Percentiles rank a stretch among this genome's conserved stretches.
These are phyloP conservation scores for Zelostemma sp. DNA, from an alignment of 1,140 invertebrate species.

Conservation along the genomic window DNA sequence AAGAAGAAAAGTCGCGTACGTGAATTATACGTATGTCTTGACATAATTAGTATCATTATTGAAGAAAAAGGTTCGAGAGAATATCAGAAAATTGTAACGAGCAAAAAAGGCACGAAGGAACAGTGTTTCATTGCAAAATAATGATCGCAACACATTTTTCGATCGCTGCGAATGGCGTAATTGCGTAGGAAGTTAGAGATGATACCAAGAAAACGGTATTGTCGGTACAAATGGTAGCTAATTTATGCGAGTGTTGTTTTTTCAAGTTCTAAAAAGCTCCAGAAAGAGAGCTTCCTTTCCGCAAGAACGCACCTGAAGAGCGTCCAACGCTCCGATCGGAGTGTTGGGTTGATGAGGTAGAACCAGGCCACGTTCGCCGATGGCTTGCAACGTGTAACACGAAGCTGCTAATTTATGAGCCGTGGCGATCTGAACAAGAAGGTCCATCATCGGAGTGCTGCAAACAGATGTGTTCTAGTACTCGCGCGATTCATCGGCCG, in stretches of 20 bases:
- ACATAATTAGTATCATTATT: no score
- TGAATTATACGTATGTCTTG: not conserved
- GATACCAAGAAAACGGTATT: no score
- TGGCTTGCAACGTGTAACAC: conserved; percentile 78
- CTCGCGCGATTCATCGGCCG: not conserved
- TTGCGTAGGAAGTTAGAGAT: no score
- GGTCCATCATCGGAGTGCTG: conserved; percentile 88
- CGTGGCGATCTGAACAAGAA: conserved; percentile 82
- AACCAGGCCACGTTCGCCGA: conserved; percentile 74
- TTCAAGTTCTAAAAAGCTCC: no score
- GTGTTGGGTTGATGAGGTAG: conserved; percentile 84
- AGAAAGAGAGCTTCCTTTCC: conserved; percentile 6
- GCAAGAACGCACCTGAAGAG: conserved; percentile 65
- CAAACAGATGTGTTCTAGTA: conserved; percentile 57
- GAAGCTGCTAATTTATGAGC: conserved; percentile 80
- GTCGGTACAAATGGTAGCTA: no score
- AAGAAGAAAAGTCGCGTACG: not conserved
- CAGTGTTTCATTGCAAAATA: no score
- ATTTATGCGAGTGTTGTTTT: no score
- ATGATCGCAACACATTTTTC: no score
- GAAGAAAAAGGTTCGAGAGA: no score
- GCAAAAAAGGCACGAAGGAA: no score
- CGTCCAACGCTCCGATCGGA: conserved; percentile 78
- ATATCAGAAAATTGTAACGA: no score
- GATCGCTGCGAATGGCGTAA: no score